A percentile compares a stretch with the other conserved stretches of the same genome.
phyloP scores from a whole-genome alignment of 2,888 invertebrate genomes.

The Drosophila mercatorum region DNA sequence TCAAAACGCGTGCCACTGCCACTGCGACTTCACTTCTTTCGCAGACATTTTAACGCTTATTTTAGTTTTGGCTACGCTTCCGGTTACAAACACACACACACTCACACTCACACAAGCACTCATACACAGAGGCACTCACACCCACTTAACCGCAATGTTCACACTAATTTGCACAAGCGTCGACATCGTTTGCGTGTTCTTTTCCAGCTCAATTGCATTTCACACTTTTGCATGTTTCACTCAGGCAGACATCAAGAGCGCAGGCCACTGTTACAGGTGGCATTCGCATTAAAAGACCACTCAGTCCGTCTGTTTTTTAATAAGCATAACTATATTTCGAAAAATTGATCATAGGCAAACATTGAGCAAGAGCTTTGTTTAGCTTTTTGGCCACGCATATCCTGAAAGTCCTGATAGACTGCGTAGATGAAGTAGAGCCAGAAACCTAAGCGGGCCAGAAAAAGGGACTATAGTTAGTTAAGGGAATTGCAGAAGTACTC shows the following conservation, averaged over 20 bases:
- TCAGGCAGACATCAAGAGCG: slow-evolving; percentile 22
- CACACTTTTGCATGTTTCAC: slow-evolving; percentile 41
- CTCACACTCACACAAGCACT: slow-evolving; percentile 18
- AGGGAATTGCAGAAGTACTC: too few species aligned
- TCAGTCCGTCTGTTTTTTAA: background rate
- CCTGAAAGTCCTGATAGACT: slow-evolving; percentile 42
- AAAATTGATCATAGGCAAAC: background rate
- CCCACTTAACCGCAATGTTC: slow-evolving; percentile 58
- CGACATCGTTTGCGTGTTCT: slow-evolving; percentile 51
- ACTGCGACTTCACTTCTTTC: slow-evolving; percentile 67
- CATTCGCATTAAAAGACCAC: too few species aligned
- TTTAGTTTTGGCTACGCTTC: slow-evolving; percentile 67
- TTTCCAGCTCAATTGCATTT: slow-evolving; percentile 72
- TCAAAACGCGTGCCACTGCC: slow-evolving; percentile 42
- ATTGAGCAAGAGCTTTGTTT: background rate
- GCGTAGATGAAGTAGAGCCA: slow-evolving; percentile 52
- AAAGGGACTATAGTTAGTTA: background rate
- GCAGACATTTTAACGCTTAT: slow-evolving; percentile 81
- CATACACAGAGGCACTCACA: slow-evolving; percentile 4
- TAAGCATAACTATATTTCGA: background rate
- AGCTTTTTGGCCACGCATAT: background rate
- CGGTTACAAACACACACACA: slow-evolving; percentile 35
- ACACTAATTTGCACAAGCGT: slow-evolving; percentile 72
- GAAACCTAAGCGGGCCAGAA: slow-evolving; percentile 30
- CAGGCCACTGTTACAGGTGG: background rate